Percentiles rank a stretch among this genome's conserved stretches.
Conservation (phyloP, 1,140 invertebrate genomes). For the Anoplophora glabripennis region DNA sequence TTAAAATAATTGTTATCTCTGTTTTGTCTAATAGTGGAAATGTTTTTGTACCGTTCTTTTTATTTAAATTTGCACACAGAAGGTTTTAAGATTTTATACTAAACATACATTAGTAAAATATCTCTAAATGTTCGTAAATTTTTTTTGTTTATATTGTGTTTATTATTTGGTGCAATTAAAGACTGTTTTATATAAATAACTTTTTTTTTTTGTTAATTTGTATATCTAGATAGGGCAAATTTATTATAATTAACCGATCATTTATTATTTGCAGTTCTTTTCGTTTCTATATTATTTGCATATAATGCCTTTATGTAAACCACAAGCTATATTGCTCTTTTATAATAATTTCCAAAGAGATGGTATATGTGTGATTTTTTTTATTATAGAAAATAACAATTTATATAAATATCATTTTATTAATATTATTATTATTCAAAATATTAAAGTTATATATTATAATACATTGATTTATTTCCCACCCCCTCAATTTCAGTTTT, state of each 20-base stretch:
- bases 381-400: conserved; percentile 40
- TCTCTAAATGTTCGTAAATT: too few relatives aligned
- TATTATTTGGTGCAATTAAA: conserved; percentile 35
- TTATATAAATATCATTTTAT: conserved; percentile 44
- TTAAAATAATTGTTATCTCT: conserved; percentile 17
- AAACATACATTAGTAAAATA: too few relatives aligned
- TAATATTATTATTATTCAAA: conserved; percentile 40
- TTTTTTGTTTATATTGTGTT: conserved; percentile 19
- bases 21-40: conserved; percentile 24
- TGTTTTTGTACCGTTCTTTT: too few relatives aligned
- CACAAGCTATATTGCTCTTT: conserved; percentile 33
- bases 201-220: background rate
- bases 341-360: conserved; percentile 45
- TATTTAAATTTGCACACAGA: conserved; percentile 18
- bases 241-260: too few relatives aligned
- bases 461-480: conserved; percentile 7
- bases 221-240: background rate
- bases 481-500: too few relatives aligned
- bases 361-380: conserved; percentile 46
- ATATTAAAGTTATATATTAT: conserved; percentile 36
- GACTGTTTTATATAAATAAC: conserved; percentile 27
- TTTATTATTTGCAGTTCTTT: background rate
- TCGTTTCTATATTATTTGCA: conserved; percentile 20
- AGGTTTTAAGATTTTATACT: too few relatives aligned
- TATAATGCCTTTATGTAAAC: conserved; percentile 16